These are phyloP conservation scores for Podilymbus podiceps DNA, from an alignment of 2,113 vertebrate species.

Conservation along the genomic window DNA sequence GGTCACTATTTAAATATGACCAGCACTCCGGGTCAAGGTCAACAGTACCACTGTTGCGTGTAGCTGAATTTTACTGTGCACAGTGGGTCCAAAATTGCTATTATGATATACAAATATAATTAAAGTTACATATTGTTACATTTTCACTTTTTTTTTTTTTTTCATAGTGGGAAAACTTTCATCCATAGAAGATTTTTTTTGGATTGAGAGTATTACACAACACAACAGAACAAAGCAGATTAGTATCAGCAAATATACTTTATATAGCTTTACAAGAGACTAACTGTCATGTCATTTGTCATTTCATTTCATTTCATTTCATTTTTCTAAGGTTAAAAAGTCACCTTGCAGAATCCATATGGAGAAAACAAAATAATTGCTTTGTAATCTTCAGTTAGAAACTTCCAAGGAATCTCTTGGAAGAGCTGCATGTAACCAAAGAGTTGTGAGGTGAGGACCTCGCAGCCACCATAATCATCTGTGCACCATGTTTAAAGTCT, in stretches of 20 bases:
- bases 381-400: not conserved
- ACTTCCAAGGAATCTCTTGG: not conserved
- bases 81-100: not conserved
- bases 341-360: not conserved
- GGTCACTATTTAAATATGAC: not conserved
- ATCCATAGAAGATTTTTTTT: not conserved
- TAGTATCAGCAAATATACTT: no score
- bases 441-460: not conserved
- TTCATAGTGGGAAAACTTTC: not conserved
- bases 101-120: not conserved
- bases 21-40: not conserved
- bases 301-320: not conserved
- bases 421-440: not conserved
- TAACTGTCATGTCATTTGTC: not conserved
- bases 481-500: not conserved
- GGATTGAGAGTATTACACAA: not conserved
- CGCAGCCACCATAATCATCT: not conserved
- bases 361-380: not conserved
- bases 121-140: not conserved
- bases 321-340: not conserved
- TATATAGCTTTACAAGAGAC: not conserved
- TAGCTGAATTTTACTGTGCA: not conserved
- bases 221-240: not conserved
- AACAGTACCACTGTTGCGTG: not conserved
- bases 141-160: not conserved